Base-by-base conservation (phyloP, 2,113 vertebrate genomes). In the Anoura caudifer region DNA sequence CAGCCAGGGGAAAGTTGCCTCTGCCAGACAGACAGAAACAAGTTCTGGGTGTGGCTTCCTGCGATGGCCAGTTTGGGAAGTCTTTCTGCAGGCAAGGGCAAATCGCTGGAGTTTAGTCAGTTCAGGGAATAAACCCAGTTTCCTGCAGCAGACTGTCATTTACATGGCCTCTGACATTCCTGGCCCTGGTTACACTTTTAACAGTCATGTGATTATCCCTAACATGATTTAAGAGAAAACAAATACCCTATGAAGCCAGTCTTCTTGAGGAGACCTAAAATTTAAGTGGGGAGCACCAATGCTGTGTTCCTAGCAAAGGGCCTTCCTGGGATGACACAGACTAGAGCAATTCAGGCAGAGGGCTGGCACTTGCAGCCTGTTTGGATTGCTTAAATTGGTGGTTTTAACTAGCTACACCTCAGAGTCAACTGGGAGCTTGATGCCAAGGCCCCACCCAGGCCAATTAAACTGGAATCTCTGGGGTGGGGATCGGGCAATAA, bases 31-130 rank as follows among this genome's bases (percentile, higher is more conserved):
- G 10, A 38, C 19, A 97, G 61, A 76, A 86, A 89, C 85, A 26
- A 43, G 79, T 77, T 84, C 88, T 81, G 75, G 97, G 97, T 96
- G 97, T 84, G 95, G 93, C 65, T 96, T 96, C 91, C 94, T 81
- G 63, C 1, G 28, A 75, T 1, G 5, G 59, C 52, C 11, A 17
- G 24, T 41, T n/a, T n/a, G 31, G 56, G 72, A 72, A 88, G 54
- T 16, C 73, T n/a, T 83, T 59, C 79, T 86, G 31, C 94, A 90
- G 88, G 91, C 87, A 63, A 67, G 52, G 70, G 38, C 95, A 93
- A 31, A 89, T 70, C 80, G 75, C 91, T 19, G 1, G 19, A 54
- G 69, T 59, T 79, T 54, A 95, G 84, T 77, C 90, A 92, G 20
- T 22, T 41, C 72, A 10, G 43, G 67, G 61, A 77, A 87, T 45